These are phyloP conservation scores for Apis cerana DNA, from an alignment of 1,140 invertebrate genomes.

Conservation along the genomic window DNA sequence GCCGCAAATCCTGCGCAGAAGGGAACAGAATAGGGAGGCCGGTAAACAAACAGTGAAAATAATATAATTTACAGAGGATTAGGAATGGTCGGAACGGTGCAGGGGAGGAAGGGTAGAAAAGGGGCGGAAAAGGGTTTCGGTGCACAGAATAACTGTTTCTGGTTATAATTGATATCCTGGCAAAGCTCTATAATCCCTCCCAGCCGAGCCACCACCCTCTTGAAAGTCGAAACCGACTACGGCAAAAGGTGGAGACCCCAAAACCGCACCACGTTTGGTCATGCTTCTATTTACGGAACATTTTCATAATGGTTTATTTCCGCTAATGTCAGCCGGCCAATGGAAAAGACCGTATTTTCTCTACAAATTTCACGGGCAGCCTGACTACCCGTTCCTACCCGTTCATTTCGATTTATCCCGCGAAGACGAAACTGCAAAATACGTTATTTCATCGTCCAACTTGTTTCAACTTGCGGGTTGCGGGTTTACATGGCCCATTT, in stretches of 20 bases:
- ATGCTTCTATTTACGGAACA: conserved; percentile 69
- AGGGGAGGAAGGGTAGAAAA: conserved; percentile 57
- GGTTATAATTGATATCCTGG: conserved; percentile 82
- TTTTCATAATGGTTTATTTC: conserved; percentile 67
- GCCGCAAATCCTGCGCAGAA: conserved; percentile 77
- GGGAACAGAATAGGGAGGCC: conserved; percentile 75
- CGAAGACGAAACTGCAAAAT: conserved; percentile 18
- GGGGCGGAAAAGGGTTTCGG: conserved; percentile 65
- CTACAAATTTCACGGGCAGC: conserved; percentile 33
- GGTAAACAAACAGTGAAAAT: conserved; percentile 81
- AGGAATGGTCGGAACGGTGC: conserved; percentile 71
- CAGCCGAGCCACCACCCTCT: conserved; percentile 73
- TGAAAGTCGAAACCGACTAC: conserved; percentile 77
- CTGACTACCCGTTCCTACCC: conserved; percentile 1
- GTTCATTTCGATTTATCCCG: conserved; percentile 27
- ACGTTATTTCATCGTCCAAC: conserved; percentile 21
- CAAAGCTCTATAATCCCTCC: conserved; percentile 80
- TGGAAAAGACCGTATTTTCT: conserved; percentile 53
- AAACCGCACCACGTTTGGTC: conserved; percentile 70
- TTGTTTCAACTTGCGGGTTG: neutral
- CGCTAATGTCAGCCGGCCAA: conserved; percentile 56
- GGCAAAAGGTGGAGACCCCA: conserved; percentile 73
- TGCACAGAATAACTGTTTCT: conserved; percentile 74
- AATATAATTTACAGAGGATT: conserved; percentile 81
- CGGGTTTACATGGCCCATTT: conserved; percentile 18